Conservation (phyloP, 1,140 invertebrate genomes). For the Vollenhovia emeryi region DNA sequence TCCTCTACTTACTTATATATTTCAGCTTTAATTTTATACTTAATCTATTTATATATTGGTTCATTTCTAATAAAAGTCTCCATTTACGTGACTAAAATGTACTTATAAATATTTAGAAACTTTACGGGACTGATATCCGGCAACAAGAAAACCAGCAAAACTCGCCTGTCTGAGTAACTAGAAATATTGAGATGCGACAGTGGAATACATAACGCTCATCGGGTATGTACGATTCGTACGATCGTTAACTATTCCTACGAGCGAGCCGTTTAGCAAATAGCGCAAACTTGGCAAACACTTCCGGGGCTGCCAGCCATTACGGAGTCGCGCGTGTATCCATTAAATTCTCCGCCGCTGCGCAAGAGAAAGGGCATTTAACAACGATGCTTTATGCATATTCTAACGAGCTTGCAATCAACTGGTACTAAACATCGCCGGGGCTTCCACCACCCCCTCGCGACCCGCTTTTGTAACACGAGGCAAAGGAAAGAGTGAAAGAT, state of each 20-base stretch:
- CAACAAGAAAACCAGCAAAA: background rate
- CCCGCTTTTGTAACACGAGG: constrained; percentile 56
- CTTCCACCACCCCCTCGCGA: constrained; percentile 58
- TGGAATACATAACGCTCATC: constrained; percentile 26
- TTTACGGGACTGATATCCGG: background rate
- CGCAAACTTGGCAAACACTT: constrained; percentile 61
- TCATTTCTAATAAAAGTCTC: too few relatives aligned
- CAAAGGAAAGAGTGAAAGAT: constrained; percentile 26
- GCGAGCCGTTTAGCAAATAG: constrained; percentile 59
- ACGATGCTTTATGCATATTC: constrained; percentile 73
- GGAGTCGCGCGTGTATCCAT: constrained; percentile 49
- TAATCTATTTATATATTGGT: background rate
- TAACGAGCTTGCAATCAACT: constrained; percentile 76
- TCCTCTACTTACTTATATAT: too few relatives aligned
- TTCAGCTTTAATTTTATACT: background rate
- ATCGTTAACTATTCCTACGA: constrained; percentile 56
- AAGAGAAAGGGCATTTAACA: constrained; percentile 72
- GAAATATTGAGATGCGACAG: constrained; percentile 37
- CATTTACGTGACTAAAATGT: background rate
- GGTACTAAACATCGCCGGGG: constrained; percentile 71
- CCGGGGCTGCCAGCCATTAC: constrained; percentile 57
- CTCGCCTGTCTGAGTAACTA: background rate
- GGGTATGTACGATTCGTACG: constrained; percentile 49
- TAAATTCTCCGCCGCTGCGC: constrained; percentile 56
- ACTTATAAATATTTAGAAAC: background rate